Conservation (phyloP, 2,797 vertebrate genomes). For the Gymnodraco acuticeps region DNA sequence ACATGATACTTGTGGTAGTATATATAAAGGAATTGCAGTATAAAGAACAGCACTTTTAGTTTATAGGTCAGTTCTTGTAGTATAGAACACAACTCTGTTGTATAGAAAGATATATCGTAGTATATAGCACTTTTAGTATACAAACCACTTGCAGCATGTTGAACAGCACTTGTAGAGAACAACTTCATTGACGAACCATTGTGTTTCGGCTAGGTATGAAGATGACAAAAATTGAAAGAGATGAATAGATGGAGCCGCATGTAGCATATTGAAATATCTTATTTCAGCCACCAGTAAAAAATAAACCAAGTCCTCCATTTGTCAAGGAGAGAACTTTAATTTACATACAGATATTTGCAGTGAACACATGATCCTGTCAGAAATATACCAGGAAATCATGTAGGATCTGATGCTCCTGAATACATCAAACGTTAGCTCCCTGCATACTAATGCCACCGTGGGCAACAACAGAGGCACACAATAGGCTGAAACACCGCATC, state of each 20-base stretch:
- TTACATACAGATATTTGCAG: slow-evolving; percentile 46
- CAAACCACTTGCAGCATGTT: no score
- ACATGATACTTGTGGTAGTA: no score
- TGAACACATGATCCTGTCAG: slow-evolving; percentile 29
- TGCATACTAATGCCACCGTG: slow-evolving; percentile 60
- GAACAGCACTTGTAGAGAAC: no score
- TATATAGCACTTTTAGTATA: no score
- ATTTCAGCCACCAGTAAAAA: slow-evolving; percentile 7
- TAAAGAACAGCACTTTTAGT: no score
- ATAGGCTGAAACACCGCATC: slow-evolving; percentile 32
- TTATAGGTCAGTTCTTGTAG: no score
- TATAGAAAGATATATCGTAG: no score
- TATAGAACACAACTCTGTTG: no score
- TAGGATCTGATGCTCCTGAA: slow-evolving; percentile 61
- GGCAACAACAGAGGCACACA: slow-evolving; percentile 42
- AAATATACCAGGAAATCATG: slow-evolving; percentile 35
- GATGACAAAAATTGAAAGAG: no score
- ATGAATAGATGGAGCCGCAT: slow-evolving; percentile 26
- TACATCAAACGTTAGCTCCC: slow-evolving; percentile 24
- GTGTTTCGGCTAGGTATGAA: no score
- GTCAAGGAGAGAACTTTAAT: not conserved
- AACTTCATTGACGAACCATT: no score
- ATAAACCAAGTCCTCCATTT: slow-evolving; percentile 12
- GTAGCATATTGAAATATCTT: not conserved
- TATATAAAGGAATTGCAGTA: no score